A percentile compares a stretch with the other conserved stretches of the same genome.
phyloP scores from a whole-genome alignment of 2,113 vertebrate species.

The Psephotus haematonotus region DNA sequence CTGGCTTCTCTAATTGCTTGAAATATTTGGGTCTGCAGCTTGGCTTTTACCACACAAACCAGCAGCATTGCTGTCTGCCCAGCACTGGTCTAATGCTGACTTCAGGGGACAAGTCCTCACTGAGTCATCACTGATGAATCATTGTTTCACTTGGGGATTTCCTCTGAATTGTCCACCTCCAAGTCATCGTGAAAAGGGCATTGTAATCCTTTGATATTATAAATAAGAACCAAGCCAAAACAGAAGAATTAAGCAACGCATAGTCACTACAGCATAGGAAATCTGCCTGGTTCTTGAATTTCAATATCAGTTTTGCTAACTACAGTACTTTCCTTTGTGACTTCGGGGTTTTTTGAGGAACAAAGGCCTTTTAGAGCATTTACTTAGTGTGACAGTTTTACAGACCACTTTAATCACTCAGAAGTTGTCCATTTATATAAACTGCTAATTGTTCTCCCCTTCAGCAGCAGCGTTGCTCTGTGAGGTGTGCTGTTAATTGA shows the following conservation, averaged over 20 bases:
- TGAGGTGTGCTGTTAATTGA: slow-evolving; percentile 28
- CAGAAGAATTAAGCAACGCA: neutral
- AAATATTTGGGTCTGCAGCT: neutral
- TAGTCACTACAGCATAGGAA: neutral
- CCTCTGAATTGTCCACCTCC: neutral
- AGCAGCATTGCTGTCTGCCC: neutral
- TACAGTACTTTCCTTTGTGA: neutral
- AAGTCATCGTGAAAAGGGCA: neutral
- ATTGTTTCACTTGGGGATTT: slow-evolving; percentile 21
- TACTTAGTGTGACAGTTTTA: neutral
- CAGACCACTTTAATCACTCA: slow-evolving; percentile 27
- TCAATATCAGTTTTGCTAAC: neutral
- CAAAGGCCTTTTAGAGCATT: neutral
- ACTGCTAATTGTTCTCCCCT: slow-evolving; percentile 37
- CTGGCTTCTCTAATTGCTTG: neutral
- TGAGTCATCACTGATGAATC: slow-evolving; percentile 2
- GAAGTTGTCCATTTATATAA: slow-evolving; percentile 48
- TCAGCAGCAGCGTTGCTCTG: slow-evolving; percentile 10
- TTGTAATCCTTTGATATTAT: neutral
- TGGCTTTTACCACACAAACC: neutral
- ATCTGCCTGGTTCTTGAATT: neutral
- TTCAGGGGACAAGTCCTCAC: neutral
- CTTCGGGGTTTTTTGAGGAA: neutral
- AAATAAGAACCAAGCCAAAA: neutral
- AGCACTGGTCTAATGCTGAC: neutral